Evolutionary conservation across 2,888 invertebrate species (phyloP), one percentile per base, ranked within the genome.

Genomic region (Pterobdella sp.): DNA sequence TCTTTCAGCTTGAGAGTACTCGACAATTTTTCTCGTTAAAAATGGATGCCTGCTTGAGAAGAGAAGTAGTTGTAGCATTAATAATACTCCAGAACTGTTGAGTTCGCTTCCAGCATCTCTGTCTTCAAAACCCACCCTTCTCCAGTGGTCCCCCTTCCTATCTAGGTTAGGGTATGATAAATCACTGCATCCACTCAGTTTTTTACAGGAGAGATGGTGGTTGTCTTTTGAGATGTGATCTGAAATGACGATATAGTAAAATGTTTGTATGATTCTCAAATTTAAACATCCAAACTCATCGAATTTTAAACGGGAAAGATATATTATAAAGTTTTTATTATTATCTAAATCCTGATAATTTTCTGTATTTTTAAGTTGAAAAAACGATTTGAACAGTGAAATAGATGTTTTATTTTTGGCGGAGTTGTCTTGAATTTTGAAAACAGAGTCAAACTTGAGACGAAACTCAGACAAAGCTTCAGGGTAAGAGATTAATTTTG

Each of bases 71-170:
- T 71, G 71, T 22, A 71, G 26, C 1, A 71, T n/a, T 0, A 22
- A 60, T 35, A 71, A 35, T n/a, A 71, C 14, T 1, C 71, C 71
- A n/a, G 35, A 60, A n/a, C 71, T 63, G 26, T 63, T 56, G 22
- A 71, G 35, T 35, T 71, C 71, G 1, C 35, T 60, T 26, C 29
- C 63, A 4, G 71, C 63, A 31, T 71, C 52, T 10, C 36, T 22
- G 0, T 35, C 63, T 63, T 71, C 63, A 37, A 71, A 71, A 29
- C 71, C 71, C 1, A 71, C 26, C 0, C 22, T 34, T 60, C 26
- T 52, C 71, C 71, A 71, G 26, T 71, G 71, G 18, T 35, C 63
- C 22, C 71, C 71, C n/a, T 26, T 56, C n/a, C 60, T 7, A 4
- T 4, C 60, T n/a, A 71, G 56, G 65, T 7, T 31, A 2, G 31